A percentile compares a stretch with the other conserved stretches of the same genome.
These are phyloP conservation scores for Alexandromys fortis DNA, from an alignment of 2,113 vertebrate species.

Conservation along the genomic window DNA sequence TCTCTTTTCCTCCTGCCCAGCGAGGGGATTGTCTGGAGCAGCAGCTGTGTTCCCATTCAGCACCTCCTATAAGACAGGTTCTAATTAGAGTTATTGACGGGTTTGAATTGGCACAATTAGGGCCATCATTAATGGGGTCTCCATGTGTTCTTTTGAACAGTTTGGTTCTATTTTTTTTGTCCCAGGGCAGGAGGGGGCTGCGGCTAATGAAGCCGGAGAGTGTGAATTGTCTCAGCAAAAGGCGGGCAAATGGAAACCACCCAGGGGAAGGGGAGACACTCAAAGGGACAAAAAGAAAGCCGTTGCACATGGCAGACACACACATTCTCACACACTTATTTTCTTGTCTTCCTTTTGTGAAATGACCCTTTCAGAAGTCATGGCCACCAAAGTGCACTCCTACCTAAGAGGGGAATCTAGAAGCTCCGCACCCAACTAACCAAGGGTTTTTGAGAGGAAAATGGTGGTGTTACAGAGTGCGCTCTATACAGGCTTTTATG, in stretches of 20 bases:
- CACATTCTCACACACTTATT: background rate
- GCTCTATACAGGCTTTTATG: background rate
- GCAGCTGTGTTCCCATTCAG: constrained; percentile 90
- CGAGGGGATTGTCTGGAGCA: constrained; percentile 88
- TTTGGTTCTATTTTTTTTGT: constrained; percentile 84
- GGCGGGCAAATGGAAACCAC: constrained; percentile 81
- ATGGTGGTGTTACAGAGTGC: too few relatives aligned
- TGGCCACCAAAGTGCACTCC: background rate
- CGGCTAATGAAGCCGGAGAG: constrained; percentile 86
- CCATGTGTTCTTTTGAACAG: constrained; percentile 88
- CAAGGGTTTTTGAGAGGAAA: background rate
- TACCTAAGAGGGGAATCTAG: background rate
- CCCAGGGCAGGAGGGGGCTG: constrained; percentile 82
- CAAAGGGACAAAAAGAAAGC: constrained; percentile 42
- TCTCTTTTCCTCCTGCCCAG: constrained; percentile 67
- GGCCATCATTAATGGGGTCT: constrained; percentile 90
- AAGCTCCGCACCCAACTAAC: background rate
- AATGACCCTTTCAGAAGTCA: constrained; percentile 34
- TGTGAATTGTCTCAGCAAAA: constrained; percentile 86
- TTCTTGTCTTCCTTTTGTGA: constrained; percentile 17
- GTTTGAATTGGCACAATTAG: constrained; percentile 94
- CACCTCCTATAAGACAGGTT: constrained; percentile 88
- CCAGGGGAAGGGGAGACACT: constrained; percentile 69
- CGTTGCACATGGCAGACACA: background rate
- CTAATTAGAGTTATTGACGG: constrained; percentile 96